Conservation (phyloP, 2,888 invertebrate genomes). For the Eupithecia dodoneata region DNA sequence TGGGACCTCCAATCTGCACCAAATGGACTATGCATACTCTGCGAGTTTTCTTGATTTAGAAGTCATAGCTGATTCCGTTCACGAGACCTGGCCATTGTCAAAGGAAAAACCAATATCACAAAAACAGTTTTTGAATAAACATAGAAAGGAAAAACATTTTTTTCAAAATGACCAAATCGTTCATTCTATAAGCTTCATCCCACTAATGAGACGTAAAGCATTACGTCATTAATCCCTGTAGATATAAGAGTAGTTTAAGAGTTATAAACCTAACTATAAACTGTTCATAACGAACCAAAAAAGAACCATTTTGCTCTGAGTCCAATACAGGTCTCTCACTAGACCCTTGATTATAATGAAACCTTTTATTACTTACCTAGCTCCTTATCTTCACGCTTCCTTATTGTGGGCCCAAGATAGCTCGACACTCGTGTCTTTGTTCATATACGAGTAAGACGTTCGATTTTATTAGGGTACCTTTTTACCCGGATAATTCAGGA, state of each 20-base stretch:
- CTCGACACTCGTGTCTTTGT: conserved; percentile 36
- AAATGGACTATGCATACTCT: not conserved
- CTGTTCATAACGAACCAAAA: not conserved
- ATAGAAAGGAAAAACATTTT: not conserved
- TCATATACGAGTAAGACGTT: conserved; percentile 34
- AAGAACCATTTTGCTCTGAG: not conserved
- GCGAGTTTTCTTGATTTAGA: not conserved
- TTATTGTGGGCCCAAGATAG: conserved; percentile 42
- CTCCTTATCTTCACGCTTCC: conserved; percentile 43
- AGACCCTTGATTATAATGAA: conserved; percentile 61
- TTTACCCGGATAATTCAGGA: conserved; percentile 5
- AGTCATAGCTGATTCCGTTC: not conserved
- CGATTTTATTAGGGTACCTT: conserved; percentile 35
- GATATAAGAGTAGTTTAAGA: not conserved
- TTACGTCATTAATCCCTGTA: not conserved
- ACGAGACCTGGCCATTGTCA: not conserved
- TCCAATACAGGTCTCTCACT: conserved; percentile 22
- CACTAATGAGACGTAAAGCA: not conserved
- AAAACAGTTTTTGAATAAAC: not conserved
- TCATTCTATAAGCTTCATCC: not conserved
- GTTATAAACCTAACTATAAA: not conserved
- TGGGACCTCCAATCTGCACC: not conserved
- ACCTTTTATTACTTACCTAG: conserved; percentile 52
- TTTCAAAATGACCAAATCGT: not conserved
- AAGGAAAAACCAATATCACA: not conserved